Evolutionary conservation across 2,888 invertebrate species (phyloP), one percentile per base, ranked within the genome.

Genomic region (Tinea trinotella): DNA sequence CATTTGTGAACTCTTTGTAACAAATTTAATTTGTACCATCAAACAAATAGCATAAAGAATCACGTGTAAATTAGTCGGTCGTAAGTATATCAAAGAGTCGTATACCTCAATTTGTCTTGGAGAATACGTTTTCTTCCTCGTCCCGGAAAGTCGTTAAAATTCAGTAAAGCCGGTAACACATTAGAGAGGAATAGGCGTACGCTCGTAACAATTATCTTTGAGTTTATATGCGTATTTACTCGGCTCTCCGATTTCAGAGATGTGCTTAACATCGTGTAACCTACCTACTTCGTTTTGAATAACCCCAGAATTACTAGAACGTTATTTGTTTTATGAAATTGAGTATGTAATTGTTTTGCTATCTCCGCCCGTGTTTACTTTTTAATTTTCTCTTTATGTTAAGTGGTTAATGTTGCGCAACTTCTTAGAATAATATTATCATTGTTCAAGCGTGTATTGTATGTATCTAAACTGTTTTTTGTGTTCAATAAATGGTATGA

Each of bases 161-260:
- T 71, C 70, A 67, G 67, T 68, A 68, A 71, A 66, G 66, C 64
- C 63, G 62, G 66, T 66, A 69, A 65, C 67, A 67, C 64, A 73
- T 71, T 65, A 68, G 62, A 64, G 64, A 65, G 62, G 65, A 66
- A 56, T 67, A 65, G 64, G 61, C 65, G 62, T 61, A 59, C 24
- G 22, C 60, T 68, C 67, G 68, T 64, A 66, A 68, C 65, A 71
- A 71, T 74, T 70, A 73, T 66, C 60, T 59, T 60, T 57, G 57
- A 49, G 64, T 68, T 67, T 69, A 69, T 65, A 62, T 64, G 22
- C 55, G 55, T 57, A 59, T 58, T 57, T 59, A 59, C 55, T 57
- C 49, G 55, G 46, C 56, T 50, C 49, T 13, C 61, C 60, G 59
- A 65, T 68, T 67, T 68, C 68, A 71, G 58, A 44, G 22, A 55